Base-by-base conservation (phyloP, 1,140 invertebrate genomes). In the Penaeus indicus region DNA sequence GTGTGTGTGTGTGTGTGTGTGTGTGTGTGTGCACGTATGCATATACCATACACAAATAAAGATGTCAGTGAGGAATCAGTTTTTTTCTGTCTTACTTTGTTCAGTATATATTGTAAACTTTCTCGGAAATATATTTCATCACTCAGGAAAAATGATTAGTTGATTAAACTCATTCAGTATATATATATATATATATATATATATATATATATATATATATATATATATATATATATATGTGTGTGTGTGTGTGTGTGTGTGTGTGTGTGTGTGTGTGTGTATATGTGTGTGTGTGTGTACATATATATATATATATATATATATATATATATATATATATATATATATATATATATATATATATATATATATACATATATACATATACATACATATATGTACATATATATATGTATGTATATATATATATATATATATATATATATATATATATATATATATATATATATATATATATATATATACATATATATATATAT, bases 381-480 rank as follows among this genome's bases (percentile, higher is more conserved):
- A 64, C 63, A 18, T n/a, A 64, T n/a, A 64, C 63, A 64, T n/a
- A 64, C 63, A 64, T n/a, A 64, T n/a, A n/a, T n/a, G 22, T 13
- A n/a, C 64, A 25, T n/a, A 64, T n/a, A 64, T n/a, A 64, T n/a
- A 64, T n/a, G n/a, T 18, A 18, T 64, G n/a, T 64, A 64, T 62
- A 0, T 62, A 62, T n/a, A 8, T 69, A 83, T 83, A 62, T 62
- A 64, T 64, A 64, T 64, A 64, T 64, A 64, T 64, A 64, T 64
- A 64, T 64, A 64, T 64, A 64, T 64, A 64, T 64, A 64, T 64
- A 64, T 64, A 64, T 64, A 64, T 64, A 64, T 64, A 64, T 64
- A 64, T 64, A 83, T 62, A 38, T 83, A 47, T 64, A n/a, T 64
- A 64, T 64, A 64, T 64, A 64, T 64, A 64, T 64, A n/a, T 64